Evolutionary conservation across 1,140 invertebrate genomes (phyloP), one percentile per base, ranked within the genome.

Genomic region (Drosophila kepulauana): DNA sequence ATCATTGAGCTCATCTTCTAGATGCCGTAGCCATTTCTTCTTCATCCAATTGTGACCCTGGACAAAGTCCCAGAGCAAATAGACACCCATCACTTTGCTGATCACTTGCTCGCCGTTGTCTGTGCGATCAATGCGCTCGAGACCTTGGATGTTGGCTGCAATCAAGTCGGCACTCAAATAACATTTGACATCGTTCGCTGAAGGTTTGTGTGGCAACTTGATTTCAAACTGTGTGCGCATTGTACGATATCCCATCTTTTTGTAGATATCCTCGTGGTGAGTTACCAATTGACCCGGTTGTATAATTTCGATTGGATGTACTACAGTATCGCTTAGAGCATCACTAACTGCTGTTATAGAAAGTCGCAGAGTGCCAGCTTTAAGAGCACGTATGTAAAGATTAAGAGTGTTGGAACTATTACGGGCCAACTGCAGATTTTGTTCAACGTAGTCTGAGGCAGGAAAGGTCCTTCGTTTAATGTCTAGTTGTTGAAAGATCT

Each of bases 61-160:
- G 33, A 66, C 4, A 41, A 61, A 70, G 3, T 69, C n/a, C 48
- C 46, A 66, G 0, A 80, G 41, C 38, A 33, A 16, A 33, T 62
- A 74, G 0, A 48, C 41, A 1, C 45, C 41, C 2, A 79, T 20
- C 13, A 79, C 2, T 45, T 74, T 79, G 11, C 63, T 74, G 7
- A 79, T 73, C 38, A 68, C 5, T n/a, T 69, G 58, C 25, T 79
- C 75, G 8, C 25, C 54, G 25, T 69, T 78, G 8, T 79, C 67
- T 0, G 46, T 16, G 1, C 8, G n/a, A 7, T 30, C 0, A n/a
- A 75, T 28, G 1, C 1, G 5, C 3, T 28, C 16, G 1, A 49
- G 7, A 10, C 1, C 54, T 0, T 51, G 13, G 1, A 65, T 45
- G 5, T 52, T 41, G 0, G 45, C 15, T 3, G 25, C 7, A 8